A percentile compares a stretch with the other conserved stretches of the same genome.
phyloP scores from a whole-genome alignment of 2,888 invertebrate genomes.

The Dryococelus australis region DNA sequence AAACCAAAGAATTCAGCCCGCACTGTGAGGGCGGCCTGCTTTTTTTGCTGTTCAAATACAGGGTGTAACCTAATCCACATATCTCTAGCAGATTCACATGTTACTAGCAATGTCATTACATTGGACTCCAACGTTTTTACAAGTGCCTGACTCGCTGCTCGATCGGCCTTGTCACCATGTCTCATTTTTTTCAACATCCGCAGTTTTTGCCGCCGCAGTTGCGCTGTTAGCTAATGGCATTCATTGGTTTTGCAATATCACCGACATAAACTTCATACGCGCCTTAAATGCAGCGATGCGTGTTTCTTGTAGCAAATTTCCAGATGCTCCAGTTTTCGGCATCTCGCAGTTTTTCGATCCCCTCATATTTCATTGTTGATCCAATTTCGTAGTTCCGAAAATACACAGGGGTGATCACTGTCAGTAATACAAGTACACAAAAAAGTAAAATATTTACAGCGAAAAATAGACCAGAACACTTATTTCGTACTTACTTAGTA shows the following conservation, averaged over 20 bases:
- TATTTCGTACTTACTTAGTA: not conserved
- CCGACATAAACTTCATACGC: not conserved
- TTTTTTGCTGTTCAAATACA: slow-evolving; percentile 38
- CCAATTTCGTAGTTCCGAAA: not conserved
- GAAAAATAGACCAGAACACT: not conserved
- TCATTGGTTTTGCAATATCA: not conserved
- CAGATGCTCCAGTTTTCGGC: slow-evolving; percentile 24
- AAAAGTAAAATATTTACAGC: not conserved
- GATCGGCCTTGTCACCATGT: not conserved
- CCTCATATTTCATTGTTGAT: slow-evolving; percentile 11
- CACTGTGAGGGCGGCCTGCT: slow-evolving; percentile 39
- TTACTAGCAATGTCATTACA: slow-evolving; percentile 35
- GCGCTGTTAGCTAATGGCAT: not conserved
- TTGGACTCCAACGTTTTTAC: slow-evolving; percentile 31
- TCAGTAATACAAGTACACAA: not conserved
- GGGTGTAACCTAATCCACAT: slow-evolving; percentile 38
- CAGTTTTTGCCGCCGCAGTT: no score
- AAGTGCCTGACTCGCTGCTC: not conserved
- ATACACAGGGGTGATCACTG: not conserved
- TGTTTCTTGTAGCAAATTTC: not conserved
- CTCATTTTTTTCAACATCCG: slow-evolving; percentile 31
- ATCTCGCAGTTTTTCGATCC: slow-evolving; percentile 17
- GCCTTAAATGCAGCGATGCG: not conserved
- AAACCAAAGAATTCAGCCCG: not conserved
- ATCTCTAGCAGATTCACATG: slow-evolving; percentile 36